Percentiles rank a stretch among this genome's conserved stretches.
Conservation (phyloP, 2,113 vertebrate genomes). For the Ardeotis arabs region DNA sequence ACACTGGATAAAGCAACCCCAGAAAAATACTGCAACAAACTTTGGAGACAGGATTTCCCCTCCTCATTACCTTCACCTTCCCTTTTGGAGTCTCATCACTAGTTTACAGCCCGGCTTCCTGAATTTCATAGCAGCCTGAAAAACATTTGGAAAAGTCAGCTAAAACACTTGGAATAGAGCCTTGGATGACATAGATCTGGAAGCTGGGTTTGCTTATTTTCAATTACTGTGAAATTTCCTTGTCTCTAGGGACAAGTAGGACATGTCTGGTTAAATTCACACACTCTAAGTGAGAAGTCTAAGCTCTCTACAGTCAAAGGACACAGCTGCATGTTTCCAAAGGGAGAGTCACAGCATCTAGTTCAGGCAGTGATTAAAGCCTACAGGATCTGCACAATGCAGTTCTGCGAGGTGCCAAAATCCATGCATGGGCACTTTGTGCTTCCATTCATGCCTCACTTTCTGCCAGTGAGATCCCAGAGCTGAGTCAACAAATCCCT, state of each 20-base stretch:
- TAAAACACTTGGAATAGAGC: background rate
- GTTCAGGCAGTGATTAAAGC: background rate
- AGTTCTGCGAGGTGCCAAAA: background rate
- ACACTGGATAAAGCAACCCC: background rate
- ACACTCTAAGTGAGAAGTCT: background rate
- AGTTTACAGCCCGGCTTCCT: background rate
- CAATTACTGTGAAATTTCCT: background rate
- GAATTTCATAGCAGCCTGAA: background rate
- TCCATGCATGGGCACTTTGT: background rate
- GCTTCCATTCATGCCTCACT: background rate
- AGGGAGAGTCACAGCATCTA: background rate
- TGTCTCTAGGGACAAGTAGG: background rate
- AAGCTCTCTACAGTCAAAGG: background rate
- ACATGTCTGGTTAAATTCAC: background rate
- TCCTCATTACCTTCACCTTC: accelerated
- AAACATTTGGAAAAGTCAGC: background rate
- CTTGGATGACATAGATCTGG: background rate
- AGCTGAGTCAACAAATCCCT: background rate
- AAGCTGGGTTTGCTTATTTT: background rate
- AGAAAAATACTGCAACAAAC: background rate
- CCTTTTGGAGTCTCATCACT: background rate
- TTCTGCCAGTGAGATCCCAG: background rate
- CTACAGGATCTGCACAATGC: background rate
- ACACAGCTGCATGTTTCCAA: background rate
- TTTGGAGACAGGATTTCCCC: background rate